Evolutionary conservation across 2,888 invertebrate genomes (phyloP).

Genomic region (Sesia bembeciformis): DNA sequence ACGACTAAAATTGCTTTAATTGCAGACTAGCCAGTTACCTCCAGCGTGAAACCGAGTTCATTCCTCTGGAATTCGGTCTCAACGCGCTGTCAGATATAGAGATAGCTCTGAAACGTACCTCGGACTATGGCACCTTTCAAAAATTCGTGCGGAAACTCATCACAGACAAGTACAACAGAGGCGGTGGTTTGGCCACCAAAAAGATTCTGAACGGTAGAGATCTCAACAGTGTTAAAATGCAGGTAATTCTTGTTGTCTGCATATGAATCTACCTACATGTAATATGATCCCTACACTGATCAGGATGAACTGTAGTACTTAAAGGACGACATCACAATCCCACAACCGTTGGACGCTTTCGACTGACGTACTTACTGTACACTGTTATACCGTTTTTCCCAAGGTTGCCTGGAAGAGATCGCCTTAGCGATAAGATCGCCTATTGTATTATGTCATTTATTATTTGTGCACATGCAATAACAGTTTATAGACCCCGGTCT

Average conservation of each 20-base stretch:
- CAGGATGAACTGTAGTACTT: too few species aligned
- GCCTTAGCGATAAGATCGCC: too few species aligned
- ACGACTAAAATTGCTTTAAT: not conserved
- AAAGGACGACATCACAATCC: too few species aligned
- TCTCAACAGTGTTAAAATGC: conserved; percentile 76
- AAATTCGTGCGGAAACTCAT: conserved; percentile 78
- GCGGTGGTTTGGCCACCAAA: conserved; percentile 72
- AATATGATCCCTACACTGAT: too few species aligned
- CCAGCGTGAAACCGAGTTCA: conserved; percentile 70
- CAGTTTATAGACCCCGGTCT: too few species aligned
- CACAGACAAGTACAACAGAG: conserved; percentile 73
- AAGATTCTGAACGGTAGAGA: conserved; percentile 60
- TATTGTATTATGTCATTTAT: too few species aligned
- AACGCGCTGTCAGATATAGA: conserved; percentile 75
- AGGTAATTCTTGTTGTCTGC: conserved; percentile 31
- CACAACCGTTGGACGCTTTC: too few species aligned
- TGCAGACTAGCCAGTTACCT: conserved; percentile 68
- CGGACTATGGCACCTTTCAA: conserved; percentile 79
- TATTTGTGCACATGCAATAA: too few species aligned
- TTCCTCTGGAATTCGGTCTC: conserved; percentile 79
- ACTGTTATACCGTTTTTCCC: too few species aligned
- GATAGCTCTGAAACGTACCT: conserved; percentile 73
- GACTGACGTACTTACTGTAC: too few species aligned
- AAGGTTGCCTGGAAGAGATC: too few species aligned
- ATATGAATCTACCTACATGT: too few species aligned